phyloP scores from a whole-genome alignment of 1,140 invertebrate species.

The Dreissena polymorpha region DNA sequence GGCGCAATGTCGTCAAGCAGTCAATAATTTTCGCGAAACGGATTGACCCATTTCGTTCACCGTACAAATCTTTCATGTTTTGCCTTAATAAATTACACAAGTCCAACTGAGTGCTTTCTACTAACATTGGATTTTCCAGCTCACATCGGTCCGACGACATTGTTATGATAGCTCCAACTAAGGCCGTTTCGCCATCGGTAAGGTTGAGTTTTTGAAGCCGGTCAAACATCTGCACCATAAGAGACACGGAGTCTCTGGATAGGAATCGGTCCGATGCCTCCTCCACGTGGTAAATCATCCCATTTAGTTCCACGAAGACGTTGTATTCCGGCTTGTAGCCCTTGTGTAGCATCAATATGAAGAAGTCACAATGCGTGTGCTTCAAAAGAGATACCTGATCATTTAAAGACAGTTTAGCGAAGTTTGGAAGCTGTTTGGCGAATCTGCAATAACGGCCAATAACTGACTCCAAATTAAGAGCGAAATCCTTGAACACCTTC shows the following conservation, averaged over 20 bases:
- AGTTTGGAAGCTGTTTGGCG: conserved; percentile 30
- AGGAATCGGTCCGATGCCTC: conserved; percentile 39
- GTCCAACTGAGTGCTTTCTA: conserved; percentile 29
- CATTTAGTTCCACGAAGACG: conserved; percentile 28
- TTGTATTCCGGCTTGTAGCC: conserved; percentile 21
- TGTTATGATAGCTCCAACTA: conserved; percentile 12
- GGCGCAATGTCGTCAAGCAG: conserved; percentile 23
- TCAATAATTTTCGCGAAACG: conserved; percentile 29
- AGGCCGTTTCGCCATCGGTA: conserved; percentile 30
- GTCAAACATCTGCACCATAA: background rate
- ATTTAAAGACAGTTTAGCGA: conserved; percentile 7
- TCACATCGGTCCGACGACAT: conserved; percentile 44
- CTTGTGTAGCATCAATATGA: conserved; percentile 13
- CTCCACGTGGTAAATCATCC: conserved; percentile 31
- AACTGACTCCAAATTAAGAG: conserved; percentile 8
- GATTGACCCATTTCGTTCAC: background rate
- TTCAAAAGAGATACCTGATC: conserved; percentile 40
- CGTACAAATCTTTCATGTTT: background rate
- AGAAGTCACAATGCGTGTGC: conserved; percentile 44
- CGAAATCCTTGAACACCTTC: conserved; percentile 19
- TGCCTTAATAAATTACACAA: conserved; percentile 19
- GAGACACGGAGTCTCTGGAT: background rate
- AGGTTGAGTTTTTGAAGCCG: conserved; percentile 28
- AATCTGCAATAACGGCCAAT: conserved; percentile 27
- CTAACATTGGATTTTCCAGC: conserved; percentile 19